Conservation (phyloP, 2,113 vertebrate genomes). For the Dendrocopos noguchii region DNA sequence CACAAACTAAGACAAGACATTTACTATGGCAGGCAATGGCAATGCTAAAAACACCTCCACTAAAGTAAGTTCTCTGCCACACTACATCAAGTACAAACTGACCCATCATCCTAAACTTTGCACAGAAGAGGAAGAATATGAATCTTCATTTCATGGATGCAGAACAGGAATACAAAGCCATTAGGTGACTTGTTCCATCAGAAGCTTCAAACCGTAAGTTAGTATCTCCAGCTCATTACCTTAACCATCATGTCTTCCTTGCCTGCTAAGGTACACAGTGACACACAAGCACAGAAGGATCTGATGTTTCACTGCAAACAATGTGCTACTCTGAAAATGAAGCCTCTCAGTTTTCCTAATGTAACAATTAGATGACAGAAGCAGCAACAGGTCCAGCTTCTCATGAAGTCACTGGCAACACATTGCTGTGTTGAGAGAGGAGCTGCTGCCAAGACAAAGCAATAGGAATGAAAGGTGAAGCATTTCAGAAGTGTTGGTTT, state of each 20-base stretch:
- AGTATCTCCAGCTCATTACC: not conserved
- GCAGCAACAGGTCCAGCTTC: not conserved
- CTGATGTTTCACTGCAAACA: not conserved
- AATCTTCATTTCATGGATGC: not conserved
- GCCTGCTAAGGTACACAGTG: not conserved
- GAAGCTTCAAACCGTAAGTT: not conserved
- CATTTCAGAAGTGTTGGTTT: not conserved
- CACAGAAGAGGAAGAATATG: not conserved
- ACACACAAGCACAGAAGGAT: not conserved
- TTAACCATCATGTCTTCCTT: not conserved
- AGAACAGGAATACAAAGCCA: not conserved
- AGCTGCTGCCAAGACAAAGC: not conserved
- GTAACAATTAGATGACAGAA: not conserved
- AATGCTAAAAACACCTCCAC: not conserved
- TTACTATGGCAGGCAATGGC: not conserved
- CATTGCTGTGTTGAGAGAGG: not conserved
- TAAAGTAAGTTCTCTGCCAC: not conserved
- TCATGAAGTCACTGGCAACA: not conserved
- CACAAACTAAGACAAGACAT: not conserved
- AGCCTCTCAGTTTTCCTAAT: not conserved
- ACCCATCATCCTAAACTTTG: not conserved
- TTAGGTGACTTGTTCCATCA: not conserved
- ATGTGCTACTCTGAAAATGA: not conserved
- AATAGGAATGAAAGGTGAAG: not conserved
- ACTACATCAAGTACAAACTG: not conserved